Base-by-base conservation (phyloP, 2,113 vertebrate genomes). In the Struthio camelus region DNA sequence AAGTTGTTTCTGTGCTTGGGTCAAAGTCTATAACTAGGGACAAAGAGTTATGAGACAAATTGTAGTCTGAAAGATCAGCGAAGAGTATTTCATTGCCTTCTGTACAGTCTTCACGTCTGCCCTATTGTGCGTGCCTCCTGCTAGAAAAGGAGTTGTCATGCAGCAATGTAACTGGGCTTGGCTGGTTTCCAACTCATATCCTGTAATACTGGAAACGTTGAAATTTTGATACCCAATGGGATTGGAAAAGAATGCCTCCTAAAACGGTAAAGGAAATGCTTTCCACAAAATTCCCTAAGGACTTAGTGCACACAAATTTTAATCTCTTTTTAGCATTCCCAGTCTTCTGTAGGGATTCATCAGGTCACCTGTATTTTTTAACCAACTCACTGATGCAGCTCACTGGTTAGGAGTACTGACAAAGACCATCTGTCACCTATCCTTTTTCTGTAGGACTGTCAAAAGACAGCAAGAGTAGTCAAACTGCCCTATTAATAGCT, bases 101-200 rank as follows among this genome's bases (percentile, higher is more conserved):
- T 77, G 23, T 14, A 72, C 86, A 59, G 12, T n/a, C 51, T 93
- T 75, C 48, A 80, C 61, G 78, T 79, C 46, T 94, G 58, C 61
- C 89, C 75, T 36, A 62, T 65, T 90, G 78, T 34, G 80, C 73
- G n/a, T 1, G 70, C 62, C 65, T 66, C 56, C 73, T 91, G 94
- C 72, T 66, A 80, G 89, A 87, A 89, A 90, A 95, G 58, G 90
- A 94, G 93, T 10, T 91, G 77, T 92, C 88, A 44, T 62, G 64
- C 6, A 92, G 89, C 78, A 92, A 83, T 38, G 6, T 64, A 93
- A 80, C 78, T 84, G 66, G 85, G 48, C 86, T 76, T 97, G 97
- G 97, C 94, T 95, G 61, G 19, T 89, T 94, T 97, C 97, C 96
- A 97, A 89, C 70, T 98, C 96, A 97, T 97, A 98, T 97, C 95